Base-by-base conservation (phyloP, 2,797 vertebrate genomes). In the Sebastes hopkinsi region DNA sequence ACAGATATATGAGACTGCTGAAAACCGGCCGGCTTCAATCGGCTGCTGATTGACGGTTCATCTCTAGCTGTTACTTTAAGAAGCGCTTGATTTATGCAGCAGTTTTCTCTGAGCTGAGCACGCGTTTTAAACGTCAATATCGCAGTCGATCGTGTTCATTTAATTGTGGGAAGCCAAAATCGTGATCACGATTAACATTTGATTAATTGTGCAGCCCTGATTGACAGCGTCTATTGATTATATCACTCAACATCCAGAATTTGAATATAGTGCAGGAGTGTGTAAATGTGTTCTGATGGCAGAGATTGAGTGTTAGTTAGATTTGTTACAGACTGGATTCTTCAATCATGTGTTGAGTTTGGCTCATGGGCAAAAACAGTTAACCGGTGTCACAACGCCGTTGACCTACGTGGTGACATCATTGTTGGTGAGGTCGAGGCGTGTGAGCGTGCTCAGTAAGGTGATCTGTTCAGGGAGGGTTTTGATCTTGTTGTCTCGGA, bases 401-500 rank as follows among this genome's bases (percentile, higher is more conserved):
- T n/a, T 5, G 34, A 87, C 92, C 8, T 92, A 95, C 94, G 3
- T 88, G 80, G 58, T n/a, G n/a, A 95, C 82, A 80, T 95, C 89
- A 42, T 95, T 95, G 89, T 94, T 94, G 36, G 92, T 85, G 20
- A 98, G 93, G 90, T 98, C 97, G 1, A 98, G 97, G 0, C 97
- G 94, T 70, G 97, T 95, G 76, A 98, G 91, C 8, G 94, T 95
- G 69, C 91, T 92, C 64, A 98, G 93, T 20, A 95, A 50, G 18
- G 91, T 74, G 42, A 98, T 94, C 89, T 97, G 92, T 42, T 97
- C 96, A 2, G 97, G 97, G 68, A 98, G 79, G 3, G 72, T 86
- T 82, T 93, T 95, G 83, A 98, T 95, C 89, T 97, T 97, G 92
- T 98, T 98, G 92, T 97, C 96, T 77, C 96, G 84, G 18, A 98